Percentiles rank a stretch among this genome's conserved stretches.
Evolutionary conservation across 1,140 invertebrate genomes (phyloP).

Genomic region (Contarinia nasturtii): DNA sequence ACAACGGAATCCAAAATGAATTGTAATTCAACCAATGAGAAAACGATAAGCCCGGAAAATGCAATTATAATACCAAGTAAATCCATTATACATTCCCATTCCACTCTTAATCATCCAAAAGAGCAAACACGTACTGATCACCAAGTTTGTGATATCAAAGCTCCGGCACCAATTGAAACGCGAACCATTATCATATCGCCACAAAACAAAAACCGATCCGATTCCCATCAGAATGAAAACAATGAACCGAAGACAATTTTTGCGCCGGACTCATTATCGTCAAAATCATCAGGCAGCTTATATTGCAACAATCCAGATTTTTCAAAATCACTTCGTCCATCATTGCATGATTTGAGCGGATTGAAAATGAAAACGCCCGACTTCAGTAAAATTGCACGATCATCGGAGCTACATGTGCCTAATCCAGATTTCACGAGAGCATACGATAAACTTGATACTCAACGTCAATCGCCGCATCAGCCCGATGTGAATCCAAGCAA

Average conservation of each 20-base stretch:
- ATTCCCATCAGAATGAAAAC: background rate
- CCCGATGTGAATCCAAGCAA: background rate
- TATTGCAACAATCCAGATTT: slow-evolving; percentile 5
- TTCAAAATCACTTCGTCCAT: background rate
- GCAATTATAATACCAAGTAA: too few relatives aligned
- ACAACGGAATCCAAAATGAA: too few relatives aligned
- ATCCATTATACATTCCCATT: too few relatives aligned
- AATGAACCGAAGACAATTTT: background rate
- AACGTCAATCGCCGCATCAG: background rate
- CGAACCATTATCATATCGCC: background rate
- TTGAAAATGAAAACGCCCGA: slow-evolving; percentile 3
- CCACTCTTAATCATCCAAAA: too few relatives aligned
- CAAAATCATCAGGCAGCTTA: background rate
- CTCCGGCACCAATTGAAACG: background rate
- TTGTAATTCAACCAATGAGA: too few relatives aligned
- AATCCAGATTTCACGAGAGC: slow-evolving; percentile 1
- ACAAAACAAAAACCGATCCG: background rate
- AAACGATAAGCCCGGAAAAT: too few relatives aligned
- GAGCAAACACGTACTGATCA: too few relatives aligned
- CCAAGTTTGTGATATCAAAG: too few relatives aligned
- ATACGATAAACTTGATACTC: background rate
- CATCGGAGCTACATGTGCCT: background rate
- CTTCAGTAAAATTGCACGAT: background rate
- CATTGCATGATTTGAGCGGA: background rate
- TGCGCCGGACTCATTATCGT: background rate